A percentile compares a stretch with the other conserved stretches of the same genome.
phyloP scores from a whole-genome alignment of 92 coral and sea anemone genomes.

The Epizoanthus scotinus region DNA sequence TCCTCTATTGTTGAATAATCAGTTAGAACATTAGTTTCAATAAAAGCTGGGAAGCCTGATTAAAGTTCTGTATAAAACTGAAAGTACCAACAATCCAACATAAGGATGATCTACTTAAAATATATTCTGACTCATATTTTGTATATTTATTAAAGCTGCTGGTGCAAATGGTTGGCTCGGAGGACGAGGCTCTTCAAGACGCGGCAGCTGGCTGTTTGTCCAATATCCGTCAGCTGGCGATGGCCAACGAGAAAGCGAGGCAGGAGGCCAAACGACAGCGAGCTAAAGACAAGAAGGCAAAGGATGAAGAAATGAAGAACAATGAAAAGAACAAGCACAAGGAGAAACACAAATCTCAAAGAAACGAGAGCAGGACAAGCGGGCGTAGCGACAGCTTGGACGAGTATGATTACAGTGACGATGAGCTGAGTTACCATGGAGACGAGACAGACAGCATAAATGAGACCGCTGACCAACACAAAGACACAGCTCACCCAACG shows the following conservation, averaged over 20 bases:
- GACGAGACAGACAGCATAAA: no score
- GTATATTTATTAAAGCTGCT: conserved; percentile 56
- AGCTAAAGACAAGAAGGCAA: conserved; percentile 7
- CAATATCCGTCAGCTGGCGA: conserved; percentile 81
- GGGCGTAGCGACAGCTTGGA: no score
- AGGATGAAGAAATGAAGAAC: neutral
- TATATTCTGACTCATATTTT: no score
- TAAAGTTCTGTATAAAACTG: neutral
- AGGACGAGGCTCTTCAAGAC: conserved; percentile 82
- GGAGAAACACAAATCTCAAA: no score
- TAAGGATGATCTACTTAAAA: neutral
- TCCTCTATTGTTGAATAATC: no score
- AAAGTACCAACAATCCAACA: neutral
- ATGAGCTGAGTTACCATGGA: no score
- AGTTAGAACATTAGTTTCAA: no score
- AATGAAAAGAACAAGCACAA: neutral
- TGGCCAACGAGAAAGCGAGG: conserved; percentile 75
- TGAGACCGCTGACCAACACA: no score
- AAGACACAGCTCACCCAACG: no score
- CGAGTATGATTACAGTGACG: no score
- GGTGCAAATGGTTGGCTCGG: conserved; percentile 90
- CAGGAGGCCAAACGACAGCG: conserved; percentile 39
- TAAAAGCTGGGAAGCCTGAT: no score
- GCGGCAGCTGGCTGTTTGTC: conserved; percentile 92
- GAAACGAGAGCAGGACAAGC: no score